These are phyloP conservation scores for Propithecus perrieri DNA, from an alignment of 2,797 vertebrate genomes.

Conservation along the genomic window DNA sequence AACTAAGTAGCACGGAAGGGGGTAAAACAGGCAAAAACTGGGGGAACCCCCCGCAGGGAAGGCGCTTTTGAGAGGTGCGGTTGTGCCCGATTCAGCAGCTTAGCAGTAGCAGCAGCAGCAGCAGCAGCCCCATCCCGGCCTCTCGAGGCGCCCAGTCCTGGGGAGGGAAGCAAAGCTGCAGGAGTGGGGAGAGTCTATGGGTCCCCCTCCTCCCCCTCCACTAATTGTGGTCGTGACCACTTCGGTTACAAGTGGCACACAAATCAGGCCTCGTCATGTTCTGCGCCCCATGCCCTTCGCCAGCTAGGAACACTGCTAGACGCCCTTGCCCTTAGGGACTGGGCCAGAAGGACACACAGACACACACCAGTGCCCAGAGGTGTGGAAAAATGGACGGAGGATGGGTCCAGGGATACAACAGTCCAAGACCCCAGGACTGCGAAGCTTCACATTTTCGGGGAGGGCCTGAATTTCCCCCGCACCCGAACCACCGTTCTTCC, in stretches of 20 bases:
- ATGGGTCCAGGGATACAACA: not conserved
- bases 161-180: conserved; percentile 51
- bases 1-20: conserved; percentile 74
- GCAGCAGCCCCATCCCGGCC: conserved; percentile 77
- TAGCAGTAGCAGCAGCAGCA: conserved; percentile 73
- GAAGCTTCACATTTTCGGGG: not conserved
- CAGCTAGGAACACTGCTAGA: conserved; percentile 49
- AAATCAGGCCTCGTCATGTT: conserved; percentile 68
- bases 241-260: conserved; percentile 80
- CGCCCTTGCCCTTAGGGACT: conserved; percentile 68
- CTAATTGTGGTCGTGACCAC: conserved; percentile 79
- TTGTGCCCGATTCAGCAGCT: conserved; percentile 66
- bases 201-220: conserved; percentile 47
- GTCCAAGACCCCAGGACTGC: not conserved
- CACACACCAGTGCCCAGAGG: not conserved
- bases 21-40: conserved; percentile 75
- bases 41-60: conserved; percentile 79
- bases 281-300: conserved; percentile 53
- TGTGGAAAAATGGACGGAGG: not conserved
- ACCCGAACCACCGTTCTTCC: conserved; percentile 15
- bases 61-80: conserved; percentile 79
- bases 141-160: conserved; percentile 37
- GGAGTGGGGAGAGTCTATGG: not conserved
- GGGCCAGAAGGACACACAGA: conserved; percentile 65
- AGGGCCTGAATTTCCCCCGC: conserved; percentile 60